Evolutionary conservation across 2,797 vertebrate species (phyloP).

Genomic region (Lepilemur ruficaudatus): DNA sequence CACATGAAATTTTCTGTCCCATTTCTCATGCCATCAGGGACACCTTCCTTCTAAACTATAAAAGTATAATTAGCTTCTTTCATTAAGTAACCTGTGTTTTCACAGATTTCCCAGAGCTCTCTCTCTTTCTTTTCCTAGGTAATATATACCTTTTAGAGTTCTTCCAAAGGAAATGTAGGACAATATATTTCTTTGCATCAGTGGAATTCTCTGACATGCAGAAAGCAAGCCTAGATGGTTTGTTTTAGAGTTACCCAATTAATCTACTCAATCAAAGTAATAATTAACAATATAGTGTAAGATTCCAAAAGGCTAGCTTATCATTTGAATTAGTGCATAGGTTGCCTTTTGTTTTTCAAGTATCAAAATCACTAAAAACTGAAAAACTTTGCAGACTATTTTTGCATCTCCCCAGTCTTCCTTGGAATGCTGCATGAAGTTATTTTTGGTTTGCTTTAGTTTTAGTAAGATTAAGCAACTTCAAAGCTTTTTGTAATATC

Average conservation of each 20-base stretch:
- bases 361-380: not conserved
- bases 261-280: slow-evolving; percentile 23
- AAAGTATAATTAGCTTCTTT: not conserved
- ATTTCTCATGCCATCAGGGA: not conserved
- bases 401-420: slow-evolving; percentile 56
- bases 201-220: not conserved
- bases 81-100: slow-evolving; percentile 18
- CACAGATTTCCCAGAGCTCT: not conserved
- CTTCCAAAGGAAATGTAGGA: not conserved
- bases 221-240: not conserved
- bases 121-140: not conserved
- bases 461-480: slow-evolving; percentile 60
- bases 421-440: slow-evolving; percentile 39
- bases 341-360: not conserved
- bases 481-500: slow-evolving; percentile 25
- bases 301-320: not conserved
- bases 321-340: not conserved
- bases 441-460: slow-evolving; percentile 23
- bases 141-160: not conserved
- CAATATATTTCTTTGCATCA: not conserved
- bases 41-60: not conserved
- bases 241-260: not conserved
- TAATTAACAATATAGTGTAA: not conserved
- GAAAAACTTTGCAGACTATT: not conserved
- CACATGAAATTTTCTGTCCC: not conserved